Percentiles rank a stretch among this genome's conserved stretches.
Conservation (phyloP, 2,797 vertebrate species). For the Manis pentadactyla region DNA sequence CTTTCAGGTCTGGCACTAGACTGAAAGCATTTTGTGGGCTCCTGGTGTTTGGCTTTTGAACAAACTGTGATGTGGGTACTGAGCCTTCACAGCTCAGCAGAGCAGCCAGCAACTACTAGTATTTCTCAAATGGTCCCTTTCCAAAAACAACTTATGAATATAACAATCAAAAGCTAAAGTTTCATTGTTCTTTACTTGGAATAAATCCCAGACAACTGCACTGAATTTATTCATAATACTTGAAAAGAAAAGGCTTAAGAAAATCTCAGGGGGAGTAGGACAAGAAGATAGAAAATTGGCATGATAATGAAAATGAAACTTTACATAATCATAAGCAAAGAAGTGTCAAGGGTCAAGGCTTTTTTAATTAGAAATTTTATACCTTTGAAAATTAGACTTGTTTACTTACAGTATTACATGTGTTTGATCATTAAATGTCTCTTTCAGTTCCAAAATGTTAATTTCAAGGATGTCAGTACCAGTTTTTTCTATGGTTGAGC, state of each 20-base stretch:
- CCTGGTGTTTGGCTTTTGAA: slow-evolving; percentile 62
- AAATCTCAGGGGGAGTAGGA: slow-evolving; percentile 66
- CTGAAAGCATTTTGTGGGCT: slow-evolving; percentile 60
- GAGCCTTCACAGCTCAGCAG: slow-evolving; percentile 44
- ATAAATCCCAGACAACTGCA: slow-evolving; percentile 72
- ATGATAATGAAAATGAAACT: slow-evolving; percentile 62
- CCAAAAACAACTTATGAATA: slow-evolving; percentile 79
- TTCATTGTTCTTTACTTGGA: slow-evolving; percentile 80
- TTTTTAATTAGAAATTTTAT: slow-evolving; percentile 60
- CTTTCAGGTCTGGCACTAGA: slow-evolving; percentile 65
- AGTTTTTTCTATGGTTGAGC: background rate
- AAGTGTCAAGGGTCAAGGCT: background rate
- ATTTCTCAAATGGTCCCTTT: slow-evolving; percentile 69
- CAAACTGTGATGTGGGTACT: slow-evolving; percentile 54
- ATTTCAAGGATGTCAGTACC: background rate
- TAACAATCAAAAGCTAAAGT: slow-evolving; percentile 79
- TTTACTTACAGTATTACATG: slow-evolving; percentile 55
- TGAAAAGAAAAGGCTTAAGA: slow-evolving; percentile 67
- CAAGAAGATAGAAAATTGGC: slow-evolving; percentile 55
- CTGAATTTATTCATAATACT: slow-evolving; percentile 73
- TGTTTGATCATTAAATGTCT: slow-evolving; percentile 33
- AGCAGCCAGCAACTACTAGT: slow-evolving; percentile 74
- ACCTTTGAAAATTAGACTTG: slow-evolving; percentile 65
- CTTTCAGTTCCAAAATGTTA: slow-evolving; percentile 49
- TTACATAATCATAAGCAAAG: slow-evolving; percentile 17